Evolutionary conservation across 2,888 invertebrate species (phyloP), one percentile per base, ranked within the genome.

Genomic region (Argyresthia goedartella): DNA sequence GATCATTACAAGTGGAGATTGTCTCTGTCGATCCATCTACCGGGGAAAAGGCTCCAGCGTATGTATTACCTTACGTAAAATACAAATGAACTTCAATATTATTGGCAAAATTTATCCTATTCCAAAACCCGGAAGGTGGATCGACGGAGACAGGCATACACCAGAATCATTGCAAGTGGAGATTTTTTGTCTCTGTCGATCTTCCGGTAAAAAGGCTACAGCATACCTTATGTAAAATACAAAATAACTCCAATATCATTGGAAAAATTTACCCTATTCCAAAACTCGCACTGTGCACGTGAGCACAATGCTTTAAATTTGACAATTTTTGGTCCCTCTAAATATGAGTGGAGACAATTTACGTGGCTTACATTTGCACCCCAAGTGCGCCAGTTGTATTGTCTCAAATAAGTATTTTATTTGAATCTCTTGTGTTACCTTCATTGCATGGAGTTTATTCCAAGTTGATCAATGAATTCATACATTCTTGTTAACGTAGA

Each of bases 231-330:
- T 25, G 25, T 25, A 25, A 25, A 25, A 25, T 25, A 4, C 25
- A 25, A 25, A 25, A 4, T 2, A 25, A 2, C 25, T 25, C 2
- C 6, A 25, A 25, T 25, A 25, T 25, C 6, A 25, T 25, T 25
- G 25, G 25, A 2, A 25, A 25, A 25, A 25, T 25, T 2, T 25
- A 25, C 3, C 2, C 39, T n/a, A 3, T 8, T 8, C 39, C 39
- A 11, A 39, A 39, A 44, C 9, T 44, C 44, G n/a, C 14, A 44
- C 2, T 44, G 44, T 9, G 44, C 71, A 71, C 76, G 70, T 73
- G 73, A 79, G 71, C 77, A 66, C 70, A 73, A 73, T 64, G 68
- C 79, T 74, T 64, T 68, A 65, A 73, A 74, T 68, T 74, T 63
- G 60, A 71, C 66, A 73, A 66, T 71, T 69, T 25, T 25, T 69